These are phyloP conservation scores for human DNA, from an alignment of 2,113 vertebrate genomes.

Conservation along the genomic window DNA sequence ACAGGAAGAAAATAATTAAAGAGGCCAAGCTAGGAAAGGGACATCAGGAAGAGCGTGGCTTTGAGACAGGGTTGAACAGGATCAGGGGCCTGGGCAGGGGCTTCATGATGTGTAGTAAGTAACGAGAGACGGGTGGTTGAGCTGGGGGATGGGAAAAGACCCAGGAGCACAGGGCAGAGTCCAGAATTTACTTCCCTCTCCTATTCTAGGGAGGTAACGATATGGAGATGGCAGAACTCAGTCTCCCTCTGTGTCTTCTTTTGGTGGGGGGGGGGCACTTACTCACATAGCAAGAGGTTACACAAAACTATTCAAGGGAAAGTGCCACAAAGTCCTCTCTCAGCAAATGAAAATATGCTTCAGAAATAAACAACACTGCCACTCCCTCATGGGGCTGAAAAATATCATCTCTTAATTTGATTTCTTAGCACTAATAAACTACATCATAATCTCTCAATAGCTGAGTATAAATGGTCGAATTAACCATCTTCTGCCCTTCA, in stretches of 20 bases:
- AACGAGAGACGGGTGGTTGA: background rate
- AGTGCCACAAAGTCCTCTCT: background rate
- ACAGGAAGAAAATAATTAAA: background rate
- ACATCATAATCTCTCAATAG: slow-evolving; percentile 22
- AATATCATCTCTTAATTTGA: slow-evolving; percentile 20
- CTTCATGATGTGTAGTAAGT: background rate
- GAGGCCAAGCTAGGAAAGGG: background rate
- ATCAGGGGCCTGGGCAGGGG: background rate
- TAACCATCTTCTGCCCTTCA: slow-evolving; percentile 39
- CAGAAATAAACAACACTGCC: slow-evolving; percentile 29
- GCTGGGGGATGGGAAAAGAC: background rate
- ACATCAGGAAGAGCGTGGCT: background rate
- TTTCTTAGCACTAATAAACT: slow-evolving; percentile 22
- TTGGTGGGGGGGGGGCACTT: background rate
- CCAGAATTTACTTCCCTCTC: background rate
- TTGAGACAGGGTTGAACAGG: background rate
- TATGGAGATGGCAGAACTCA: background rate
- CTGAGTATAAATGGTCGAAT: slow-evolving; percentile 48
- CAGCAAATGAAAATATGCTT: slow-evolving; percentile 22
- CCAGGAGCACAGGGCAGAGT: background rate
- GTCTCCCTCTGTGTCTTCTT: background rate
- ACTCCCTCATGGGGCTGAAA: background rate
- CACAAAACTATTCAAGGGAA: background rate
- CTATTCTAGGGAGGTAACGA: background rate
- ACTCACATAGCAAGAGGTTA: slow-evolving; percentile 24